A percentile compares a stretch with the other conserved stretches of the same genome.
Evolutionary conservation across 2,888 invertebrate genomes (phyloP).

Genomic region (Choreutis nemorana): DNA sequence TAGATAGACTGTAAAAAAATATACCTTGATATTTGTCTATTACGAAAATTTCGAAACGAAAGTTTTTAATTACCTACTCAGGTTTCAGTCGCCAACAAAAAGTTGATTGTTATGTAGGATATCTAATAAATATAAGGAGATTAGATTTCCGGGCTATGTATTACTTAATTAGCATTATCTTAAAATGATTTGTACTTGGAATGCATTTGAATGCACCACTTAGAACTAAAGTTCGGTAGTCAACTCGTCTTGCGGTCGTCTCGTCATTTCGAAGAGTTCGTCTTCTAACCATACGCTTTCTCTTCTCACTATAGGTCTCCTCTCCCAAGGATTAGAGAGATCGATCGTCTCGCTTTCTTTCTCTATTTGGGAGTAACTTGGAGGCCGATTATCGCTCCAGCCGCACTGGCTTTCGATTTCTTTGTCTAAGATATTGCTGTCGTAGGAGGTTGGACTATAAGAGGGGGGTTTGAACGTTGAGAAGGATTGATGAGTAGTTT

Average conservation of each 20-base stretch:
- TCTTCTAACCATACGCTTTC: constrained; percentile 77
- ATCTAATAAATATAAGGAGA: constrained; percentile 4
- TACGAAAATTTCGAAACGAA: no score
- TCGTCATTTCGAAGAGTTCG: constrained; percentile 83
- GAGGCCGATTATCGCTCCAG: constrained; percentile 63
- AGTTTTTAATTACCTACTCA: no score
- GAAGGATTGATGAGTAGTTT: constrained; percentile 51
- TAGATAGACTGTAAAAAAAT: background rate
- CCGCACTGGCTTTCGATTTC: constrained; percentile 54
- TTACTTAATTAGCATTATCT: no score
- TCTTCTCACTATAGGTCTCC: constrained; percentile 51
- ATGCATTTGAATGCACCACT: no score
- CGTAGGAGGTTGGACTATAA: constrained; percentile 59
- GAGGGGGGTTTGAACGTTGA: constrained; percentile 62
- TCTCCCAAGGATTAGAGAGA: constrained; percentile 57
- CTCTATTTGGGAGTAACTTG: constrained; percentile 35
- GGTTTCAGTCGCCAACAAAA: background rate
- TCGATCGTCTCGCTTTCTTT: constrained; percentile 43
- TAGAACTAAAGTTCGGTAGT: constrained; percentile 82
- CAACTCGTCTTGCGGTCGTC: constrained; percentile 88
- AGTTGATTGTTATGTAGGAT: constrained; percentile 4
- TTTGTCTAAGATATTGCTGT: constrained; percentile 46
- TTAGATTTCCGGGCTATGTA: constrained; percentile 5
- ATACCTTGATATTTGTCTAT: constrained; percentile 1
- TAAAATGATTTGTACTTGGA: no score